Base-by-base conservation (phyloP, 2,888 invertebrate species). In the Lumbricus terrestris region DNA sequence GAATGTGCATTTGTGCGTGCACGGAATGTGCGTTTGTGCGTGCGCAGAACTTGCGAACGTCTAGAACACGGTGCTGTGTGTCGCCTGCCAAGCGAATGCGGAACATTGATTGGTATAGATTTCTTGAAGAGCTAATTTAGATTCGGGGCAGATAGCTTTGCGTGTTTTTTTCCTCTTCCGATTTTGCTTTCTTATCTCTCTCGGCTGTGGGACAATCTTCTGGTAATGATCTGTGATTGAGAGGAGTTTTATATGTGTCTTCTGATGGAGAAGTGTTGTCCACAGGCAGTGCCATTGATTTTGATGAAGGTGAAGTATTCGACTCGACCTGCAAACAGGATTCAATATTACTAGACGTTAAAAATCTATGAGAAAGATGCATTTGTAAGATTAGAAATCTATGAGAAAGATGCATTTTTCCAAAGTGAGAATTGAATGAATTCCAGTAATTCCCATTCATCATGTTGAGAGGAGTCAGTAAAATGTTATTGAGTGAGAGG, bases 91-190 rank as follows among this genome's bases (percentile, higher is more conserved):
- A 69, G 69, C 69, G n/a, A n/a, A 69, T 69, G 69, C n/a, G 69
- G 69, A 69, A 69, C 69, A 69, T 69, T 69, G 69, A 69, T 69
- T 69, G 69, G 69, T n/a, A 69, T 69, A 69, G 69, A 69, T 69
- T 69, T 69, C 69, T 69, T 4, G 69, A 69, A 29, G 69, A 69
- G 16, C 69, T n/a, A 69, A 69, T 69, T 69, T 69, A n/a, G n/a
- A 69, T 47, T 47, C 23, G 47, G 11, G 16, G 69, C 69, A 69
- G 69, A 69, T 69, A 69, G 69, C 69, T 69, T 3, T n/a, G 29
- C 69, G 4, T 16, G 69, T 69, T 69, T 69, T 69, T 47, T 47
- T 47, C 47, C 11, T 47, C 15, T 69, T 69, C 69, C 11, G 69
- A 29, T 5, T 69, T 29, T 69, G 29, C 29, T 69, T n/a, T n/a